Evolutionary conservation across 2,113 vertebrate genomes (phyloP), one percentile per base, ranked within the genome.

Genomic region (Arenaria interpres): DNA sequence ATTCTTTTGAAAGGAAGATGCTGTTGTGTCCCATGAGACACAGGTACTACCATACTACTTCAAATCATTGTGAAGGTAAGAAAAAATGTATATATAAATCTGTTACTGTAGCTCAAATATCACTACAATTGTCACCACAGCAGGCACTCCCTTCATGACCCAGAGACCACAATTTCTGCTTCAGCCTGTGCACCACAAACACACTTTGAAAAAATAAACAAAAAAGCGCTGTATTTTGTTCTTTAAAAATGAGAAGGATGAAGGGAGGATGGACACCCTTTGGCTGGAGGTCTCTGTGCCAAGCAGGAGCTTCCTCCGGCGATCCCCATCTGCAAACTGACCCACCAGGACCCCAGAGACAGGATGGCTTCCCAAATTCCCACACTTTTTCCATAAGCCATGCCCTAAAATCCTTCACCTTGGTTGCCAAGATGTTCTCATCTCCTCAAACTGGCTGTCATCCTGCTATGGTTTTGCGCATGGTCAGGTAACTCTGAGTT

Each of bases 271-370:
- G 48, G 41, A 45, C 12, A 23, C 32, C 10, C 41, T 51, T 56
- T 59, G 28, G 22, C 21, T 2, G 23, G 37, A 46, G 32, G 4
- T 56, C 9, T 30, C 5, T 0, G 18, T 2, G 2, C 41, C 59
- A 53, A 37, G 32, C 3, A 8, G n/a, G 22, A 80, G 24, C 24
- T 80, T 75, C 24, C 43, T 23, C 6, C 1, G 4, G 50, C 0
- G 4, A 9, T 35, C 54, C 45, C 35, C 46, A 66, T 6, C 43
- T 1, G 0, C 0, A 3, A 69, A 5, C 25, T 1, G 4, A 27
- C 15, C 43, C 2, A 3, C 41, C 32, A 18, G 1, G 2, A 39
- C 4, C 1, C 3, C 3, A 2, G 5, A 11, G 15, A 20, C 43
- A 43, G 30, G 41, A 43, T 56, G 41, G 32, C 43, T 54, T 73